These are phyloP conservation scores for Trissonchulus latispiculum DNA, from an alignment of 2,888 invertebrate species.

Conservation along the genomic window DNA sequence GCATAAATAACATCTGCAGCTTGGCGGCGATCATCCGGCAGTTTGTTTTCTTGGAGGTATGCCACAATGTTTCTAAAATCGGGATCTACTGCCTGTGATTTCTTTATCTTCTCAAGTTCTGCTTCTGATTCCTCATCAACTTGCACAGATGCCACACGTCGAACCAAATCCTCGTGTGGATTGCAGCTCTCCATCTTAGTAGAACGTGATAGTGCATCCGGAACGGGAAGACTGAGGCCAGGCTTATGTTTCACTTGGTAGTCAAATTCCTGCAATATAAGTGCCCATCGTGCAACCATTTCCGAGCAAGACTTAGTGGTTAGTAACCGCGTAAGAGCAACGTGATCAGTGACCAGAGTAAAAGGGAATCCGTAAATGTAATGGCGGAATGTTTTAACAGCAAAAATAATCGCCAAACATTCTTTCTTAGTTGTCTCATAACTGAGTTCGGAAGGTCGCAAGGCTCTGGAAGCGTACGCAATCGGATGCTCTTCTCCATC, in stretches of 20 bases:
- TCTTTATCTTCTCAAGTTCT: too few relatives aligned
- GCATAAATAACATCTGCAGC: too few relatives aligned
- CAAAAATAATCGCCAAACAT: slow-evolving; percentile 30
- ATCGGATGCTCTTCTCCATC: slow-evolving; percentile 27
- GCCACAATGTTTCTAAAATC: too few relatives aligned
- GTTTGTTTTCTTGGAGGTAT: too few relatives aligned
- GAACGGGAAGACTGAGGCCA: slow-evolving; percentile 44
- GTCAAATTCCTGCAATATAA: slow-evolving; percentile 46
- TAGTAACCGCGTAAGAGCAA: slow-evolving; percentile 27
- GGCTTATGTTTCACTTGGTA: slow-evolving; percentile 44
- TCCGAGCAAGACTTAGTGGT: slow-evolving; percentile 45
- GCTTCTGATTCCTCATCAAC: too few relatives aligned
- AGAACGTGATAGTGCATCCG: slow-evolving; percentile 44
- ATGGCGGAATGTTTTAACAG: slow-evolving; percentile 22
- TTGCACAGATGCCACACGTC: too few relatives aligned
- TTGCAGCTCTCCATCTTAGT: neutral
- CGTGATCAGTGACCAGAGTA: slow-evolving; percentile 23
- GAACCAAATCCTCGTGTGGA: too few relatives aligned
- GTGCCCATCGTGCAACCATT: slow-evolving; percentile 47
- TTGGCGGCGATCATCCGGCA: too few relatives aligned
- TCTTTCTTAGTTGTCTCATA: slow-evolving; percentile 32
- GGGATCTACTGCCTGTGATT: too few relatives aligned
- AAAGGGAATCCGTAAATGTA: slow-evolving; percentile 20
- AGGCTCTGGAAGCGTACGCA: slow-evolving; percentile 30
- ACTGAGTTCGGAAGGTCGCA: slow-evolving; percentile 27